phyloP scores from a whole-genome alignment of 2,888 invertebrate genomes.

The Apotomis betuletana region DNA sequence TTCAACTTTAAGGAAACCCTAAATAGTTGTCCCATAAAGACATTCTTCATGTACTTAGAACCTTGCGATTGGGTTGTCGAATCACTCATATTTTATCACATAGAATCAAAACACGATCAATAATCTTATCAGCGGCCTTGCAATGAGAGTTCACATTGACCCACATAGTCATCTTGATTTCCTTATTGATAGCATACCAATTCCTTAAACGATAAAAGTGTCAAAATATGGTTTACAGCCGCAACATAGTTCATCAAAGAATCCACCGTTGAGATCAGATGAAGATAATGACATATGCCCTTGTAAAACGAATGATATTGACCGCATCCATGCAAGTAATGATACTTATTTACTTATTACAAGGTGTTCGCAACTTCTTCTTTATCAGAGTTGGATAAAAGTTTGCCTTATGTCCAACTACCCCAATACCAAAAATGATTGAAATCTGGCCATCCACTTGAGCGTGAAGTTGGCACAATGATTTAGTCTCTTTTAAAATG shows the following conservation, averaged over 20 bases:
- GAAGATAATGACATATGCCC: conserved; percentile 45
- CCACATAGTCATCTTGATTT: conserved; percentile 36
- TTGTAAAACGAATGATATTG: conserved; percentile 8
- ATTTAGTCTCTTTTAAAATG: too few species aligned
- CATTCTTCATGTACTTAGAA: too few species aligned
- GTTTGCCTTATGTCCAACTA: too few species aligned
- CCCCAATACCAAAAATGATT: too few species aligned
- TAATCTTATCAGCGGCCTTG: conserved; percentile 35
- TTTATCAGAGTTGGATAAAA: too few species aligned
- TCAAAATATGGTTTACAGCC: conserved; percentile 46
- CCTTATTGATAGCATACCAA: conserved; percentile 29
- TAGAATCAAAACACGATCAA: conserved; percentile 17
- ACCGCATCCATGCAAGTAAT: conserved; percentile 11
- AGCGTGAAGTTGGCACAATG: too few species aligned
- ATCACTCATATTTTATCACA: conserved; percentile 5
- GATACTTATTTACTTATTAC: conserved; percentile 3
- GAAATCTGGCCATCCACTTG: too few species aligned
- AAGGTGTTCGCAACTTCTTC: not conserved
- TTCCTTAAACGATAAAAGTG: conserved; percentile 31
- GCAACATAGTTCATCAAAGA: conserved; percentile 43
- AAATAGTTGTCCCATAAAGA: too few species aligned
- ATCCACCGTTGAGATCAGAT: conserved; percentile 43
- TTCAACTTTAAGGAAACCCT: too few species aligned
- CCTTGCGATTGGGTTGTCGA: too few species aligned
- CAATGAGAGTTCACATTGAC: conserved; percentile 29